Evolutionary conservation across 2,888 invertebrate species (phyloP).

Genomic region (Chironomus riparius): DNA sequence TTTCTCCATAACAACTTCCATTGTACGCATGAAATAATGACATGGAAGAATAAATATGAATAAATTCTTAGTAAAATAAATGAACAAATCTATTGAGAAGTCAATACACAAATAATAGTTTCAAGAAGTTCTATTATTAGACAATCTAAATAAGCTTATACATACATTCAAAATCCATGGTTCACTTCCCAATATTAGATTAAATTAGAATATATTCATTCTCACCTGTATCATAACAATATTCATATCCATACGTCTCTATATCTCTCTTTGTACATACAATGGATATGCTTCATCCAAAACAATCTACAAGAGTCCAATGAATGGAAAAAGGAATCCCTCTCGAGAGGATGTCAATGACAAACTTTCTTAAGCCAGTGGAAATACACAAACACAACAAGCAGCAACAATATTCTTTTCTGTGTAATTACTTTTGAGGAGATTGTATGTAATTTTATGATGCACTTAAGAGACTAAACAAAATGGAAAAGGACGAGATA

Average conservation of each 20-base stretch:
- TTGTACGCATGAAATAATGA: no score
- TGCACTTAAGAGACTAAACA: conserved; percentile 6
- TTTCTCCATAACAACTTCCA: no score
- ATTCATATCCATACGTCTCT: no score
- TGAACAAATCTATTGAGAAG: no score
- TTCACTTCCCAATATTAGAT: neutral
- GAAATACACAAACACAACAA: neutral
- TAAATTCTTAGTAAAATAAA: no score
- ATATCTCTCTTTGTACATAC: no score
- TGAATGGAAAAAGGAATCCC: neutral
- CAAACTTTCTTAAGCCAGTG: conserved; percentile 2
- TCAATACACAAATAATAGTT: no score
- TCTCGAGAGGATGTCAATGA: conserved; percentile 11
- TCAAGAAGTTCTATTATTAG: no score
- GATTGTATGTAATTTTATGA: conserved; percentile 18
- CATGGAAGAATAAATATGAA: no score
- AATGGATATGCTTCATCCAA: no score
- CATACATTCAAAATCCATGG: neutral
- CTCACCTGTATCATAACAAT: neutral
- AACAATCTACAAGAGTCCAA: neutral
- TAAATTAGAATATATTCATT: conserved; percentile 8
- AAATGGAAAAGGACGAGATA: neutral
- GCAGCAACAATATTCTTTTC: neutral
- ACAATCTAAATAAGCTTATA: no score
- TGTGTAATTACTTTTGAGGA: conserved; percentile 10